Evolutionary conservation across 2,113 vertebrate genomes (phyloP).

Genomic region (Thamnaconus septentrionalis): DNA sequence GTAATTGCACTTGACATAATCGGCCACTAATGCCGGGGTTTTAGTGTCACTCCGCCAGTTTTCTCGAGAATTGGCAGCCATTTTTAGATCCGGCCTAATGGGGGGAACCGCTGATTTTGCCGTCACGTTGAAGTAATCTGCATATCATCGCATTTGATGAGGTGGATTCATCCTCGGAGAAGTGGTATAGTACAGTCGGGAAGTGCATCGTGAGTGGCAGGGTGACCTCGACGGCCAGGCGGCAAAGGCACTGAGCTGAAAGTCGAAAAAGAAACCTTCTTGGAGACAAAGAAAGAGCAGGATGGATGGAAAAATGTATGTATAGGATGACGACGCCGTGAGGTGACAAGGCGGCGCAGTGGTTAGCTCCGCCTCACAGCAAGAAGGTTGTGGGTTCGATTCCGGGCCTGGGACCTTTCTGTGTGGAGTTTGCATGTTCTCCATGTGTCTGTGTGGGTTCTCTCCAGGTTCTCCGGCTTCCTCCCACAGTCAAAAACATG

Average conservation of each 20-base stretch:
- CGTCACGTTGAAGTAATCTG: constrained; percentile 39
- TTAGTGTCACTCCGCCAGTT: constrained; percentile 14
- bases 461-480: too few relatives aligned
- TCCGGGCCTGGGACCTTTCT: too few relatives aligned
- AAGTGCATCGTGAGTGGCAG: constrained; percentile 10
- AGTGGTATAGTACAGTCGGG: too few relatives aligned
- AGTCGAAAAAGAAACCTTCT: constrained; percentile 15
- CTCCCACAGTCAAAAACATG: too few relatives aligned
- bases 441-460: too few relatives aligned
- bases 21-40: constrained; percentile 22
- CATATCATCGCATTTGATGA: constrained; percentile 49
- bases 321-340: too few relatives aligned
- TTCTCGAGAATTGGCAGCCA: constrained; percentile 6
- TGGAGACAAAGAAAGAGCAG: constrained; percentile 6
- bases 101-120: constrained; percentile 39
- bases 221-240: constrained; percentile 13
- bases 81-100: constrained; percentile 22
- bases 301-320: too few relatives aligned
- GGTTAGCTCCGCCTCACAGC: too few relatives aligned
- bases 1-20: constrained; percentile 26
- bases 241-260: neutral
- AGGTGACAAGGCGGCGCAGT: too few relatives aligned
- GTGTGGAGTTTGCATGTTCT: too few relatives aligned
- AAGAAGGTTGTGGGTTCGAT: too few relatives aligned
- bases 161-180: constrained; percentile 35